Conservation (phyloP, 2,797 vertebrate genomes). For the Spea hammondii region DNA sequence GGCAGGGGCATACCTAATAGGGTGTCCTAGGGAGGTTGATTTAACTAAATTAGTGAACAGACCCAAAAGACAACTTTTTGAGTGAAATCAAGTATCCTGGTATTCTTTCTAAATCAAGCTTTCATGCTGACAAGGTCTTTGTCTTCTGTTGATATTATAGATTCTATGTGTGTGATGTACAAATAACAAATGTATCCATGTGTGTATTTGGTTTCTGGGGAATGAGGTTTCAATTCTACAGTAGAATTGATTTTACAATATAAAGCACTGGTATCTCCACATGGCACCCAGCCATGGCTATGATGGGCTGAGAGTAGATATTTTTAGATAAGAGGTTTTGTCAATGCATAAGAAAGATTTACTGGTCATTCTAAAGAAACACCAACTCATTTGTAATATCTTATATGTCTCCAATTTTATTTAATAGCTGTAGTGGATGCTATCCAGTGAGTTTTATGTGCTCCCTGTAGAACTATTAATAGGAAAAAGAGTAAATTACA, state of each 20-base stretch:
- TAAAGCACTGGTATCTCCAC: constrained; percentile 8
- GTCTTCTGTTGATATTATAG: no score
- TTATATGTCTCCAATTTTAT: constrained; percentile 21
- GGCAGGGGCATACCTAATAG: no score
- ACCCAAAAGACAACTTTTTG: no score
- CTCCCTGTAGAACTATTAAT: constrained; percentile 36
- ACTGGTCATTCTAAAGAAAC: constrained; percentile 3
- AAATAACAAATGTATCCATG: no score
- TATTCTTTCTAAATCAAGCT: no score
- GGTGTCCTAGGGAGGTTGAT: no score
- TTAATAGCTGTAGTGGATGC: constrained; percentile 36
- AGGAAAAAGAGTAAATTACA: constrained; percentile 42
- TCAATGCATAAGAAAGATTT: constrained; percentile 35
- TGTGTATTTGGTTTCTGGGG: neutral
- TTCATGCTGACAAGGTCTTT: no score
- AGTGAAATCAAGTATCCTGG: no score
- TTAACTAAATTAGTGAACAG: no score
- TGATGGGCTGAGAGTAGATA: constrained; percentile 11
- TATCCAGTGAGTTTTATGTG: constrained; percentile 36
- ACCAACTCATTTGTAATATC: constrained; percentile 19
- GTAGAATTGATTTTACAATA: constrained; percentile 14
- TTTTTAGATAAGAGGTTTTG: constrained; percentile 23
- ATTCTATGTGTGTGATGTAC: no score
- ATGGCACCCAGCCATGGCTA: neutral
- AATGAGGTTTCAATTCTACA: constrained; percentile 6